Evolutionary conservation across 2,888 invertebrate species (phyloP).

Genomic region (Argyra leucocephala): DNA sequence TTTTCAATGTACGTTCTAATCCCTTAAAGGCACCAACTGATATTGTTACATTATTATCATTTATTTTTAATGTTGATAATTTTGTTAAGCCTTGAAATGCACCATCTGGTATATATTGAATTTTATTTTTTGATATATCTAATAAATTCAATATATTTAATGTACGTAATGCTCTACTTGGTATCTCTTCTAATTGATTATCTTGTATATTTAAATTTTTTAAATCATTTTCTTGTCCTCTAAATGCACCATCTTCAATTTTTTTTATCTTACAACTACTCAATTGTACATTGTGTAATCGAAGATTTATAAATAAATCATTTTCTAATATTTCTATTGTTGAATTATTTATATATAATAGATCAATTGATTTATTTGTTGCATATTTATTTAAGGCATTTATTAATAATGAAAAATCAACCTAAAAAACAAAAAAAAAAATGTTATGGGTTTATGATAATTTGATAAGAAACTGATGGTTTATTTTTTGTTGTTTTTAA

Average conservation of each 20-base stretch:
- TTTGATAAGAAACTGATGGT: too few species aligned
- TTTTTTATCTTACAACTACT: constrained; percentile 69
- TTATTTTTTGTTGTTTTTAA: too few species aligned
- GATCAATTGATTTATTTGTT: constrained; percentile 60
- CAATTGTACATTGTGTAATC: constrained; percentile 72
- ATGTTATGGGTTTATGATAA: too few species aligned
- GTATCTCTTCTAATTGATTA: constrained; percentile 69
- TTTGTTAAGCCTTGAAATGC: constrained; percentile 65
- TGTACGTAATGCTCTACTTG: constrained; percentile 58
- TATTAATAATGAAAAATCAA: constrained; percentile 67
- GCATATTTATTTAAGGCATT: constrained; percentile 62
- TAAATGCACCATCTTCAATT: constrained; percentile 65
- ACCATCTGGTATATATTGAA: constrained; percentile 60
- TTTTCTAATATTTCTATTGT: constrained; percentile 60
- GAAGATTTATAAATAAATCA: constrained; percentile 58
- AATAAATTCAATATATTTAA: constrained; percentile 65
- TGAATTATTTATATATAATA: constrained; percentile 82
- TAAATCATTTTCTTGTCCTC: constrained; percentile 69
- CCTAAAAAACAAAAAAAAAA: constrained; percentile 42
- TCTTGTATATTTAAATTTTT: constrained; percentile 79
- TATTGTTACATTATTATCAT: constrained; percentile 77
- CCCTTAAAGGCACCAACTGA: constrained; percentile 63
- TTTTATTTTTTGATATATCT: constrained; percentile 75
- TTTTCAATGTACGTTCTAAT: constrained; percentile 71
- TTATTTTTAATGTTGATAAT: constrained; percentile 71